Conservation (phyloP, 1,140 invertebrate genomes). For the Drosophila carrolli region DNA sequence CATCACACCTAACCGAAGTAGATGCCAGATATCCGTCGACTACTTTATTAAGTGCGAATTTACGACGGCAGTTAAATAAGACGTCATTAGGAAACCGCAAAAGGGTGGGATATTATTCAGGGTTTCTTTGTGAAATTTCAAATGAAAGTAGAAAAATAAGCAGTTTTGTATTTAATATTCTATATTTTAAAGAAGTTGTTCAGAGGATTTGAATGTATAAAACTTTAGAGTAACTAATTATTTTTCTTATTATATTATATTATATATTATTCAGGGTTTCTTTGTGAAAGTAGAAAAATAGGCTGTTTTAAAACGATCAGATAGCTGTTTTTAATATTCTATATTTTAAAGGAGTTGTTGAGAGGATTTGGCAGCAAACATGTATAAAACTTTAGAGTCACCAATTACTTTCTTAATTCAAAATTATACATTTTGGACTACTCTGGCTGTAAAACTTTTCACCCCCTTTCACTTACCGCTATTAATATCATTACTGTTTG, state of each 20-base stretch:
- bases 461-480: background rate
- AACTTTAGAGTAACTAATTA: too few relatives aligned
- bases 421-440: too few relatives aligned
- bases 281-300: background rate
- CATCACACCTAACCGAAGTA: slow-evolving; percentile 19
- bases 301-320: background rate
- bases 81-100: background rate
- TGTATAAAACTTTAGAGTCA: too few relatives aligned
- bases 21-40: slow-evolving; percentile 35
- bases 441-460: too few relatives aligned
- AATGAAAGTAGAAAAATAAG: background rate
- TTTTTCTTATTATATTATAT: too few relatives aligned
- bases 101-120: background rate
- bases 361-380: too few relatives aligned
- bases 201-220: too few relatives aligned
- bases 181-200: too few relatives aligned
- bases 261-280: background rate
- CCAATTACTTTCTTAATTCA: too few relatives aligned
- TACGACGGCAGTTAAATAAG: slow-evolving; percentile 33
- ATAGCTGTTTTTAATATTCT: too few relatives aligned
- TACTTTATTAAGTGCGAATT: slow-evolving; percentile 54
- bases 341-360: too few relatives aligned
- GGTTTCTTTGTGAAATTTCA: background rate
- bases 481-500: background rate
- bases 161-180: background rate